These are phyloP conservation scores for Ecliptopera silaceata DNA, from an alignment of 2,888 invertebrate species.

Conservation along the genomic window DNA sequence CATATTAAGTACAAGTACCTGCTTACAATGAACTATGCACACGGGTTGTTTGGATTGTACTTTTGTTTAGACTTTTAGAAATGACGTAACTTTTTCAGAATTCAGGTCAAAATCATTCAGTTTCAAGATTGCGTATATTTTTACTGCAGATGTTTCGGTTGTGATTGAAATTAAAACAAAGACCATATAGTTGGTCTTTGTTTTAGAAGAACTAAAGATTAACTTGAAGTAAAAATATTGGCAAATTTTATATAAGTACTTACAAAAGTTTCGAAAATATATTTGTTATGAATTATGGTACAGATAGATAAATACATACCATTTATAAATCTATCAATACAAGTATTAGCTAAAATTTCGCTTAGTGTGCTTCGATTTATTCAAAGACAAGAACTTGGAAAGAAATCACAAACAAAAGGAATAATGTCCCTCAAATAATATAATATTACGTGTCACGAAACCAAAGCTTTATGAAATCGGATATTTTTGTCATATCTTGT, in stretches of 20 bases:
- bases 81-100: background rate
- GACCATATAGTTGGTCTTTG: too few relatives aligned
- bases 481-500: conserved; percentile 83
- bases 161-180: too few relatives aligned
- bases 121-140: background rate
- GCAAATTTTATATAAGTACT: too few relatives aligned
- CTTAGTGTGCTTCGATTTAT: conserved; percentile 50
- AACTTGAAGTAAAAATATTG: too few relatives aligned
- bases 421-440: conserved; percentile 77
- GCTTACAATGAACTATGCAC: conserved; percentile 47
- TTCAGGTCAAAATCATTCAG: background rate
- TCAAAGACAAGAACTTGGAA: conserved; percentile 56
- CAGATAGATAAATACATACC: too few relatives aligned
- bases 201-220: too few relatives aligned
- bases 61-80: background rate
- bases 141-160: too few relatives aligned
- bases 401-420: conserved; percentile 69
- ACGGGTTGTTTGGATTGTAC: conserved; percentile 38
- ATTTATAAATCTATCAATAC: too few relatives aligned
- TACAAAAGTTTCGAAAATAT: too few relatives aligned
- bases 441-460: conserved; percentile 81
- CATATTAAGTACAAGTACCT: conserved; percentile 60
- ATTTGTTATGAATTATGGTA: too few relatives aligned
- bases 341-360: conserved; percentile 34
- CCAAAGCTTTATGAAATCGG: conserved; percentile 82